Evolutionary conservation across 2,797 vertebrate species (phyloP).

Genomic region (Microchirus variegatus): DNA sequence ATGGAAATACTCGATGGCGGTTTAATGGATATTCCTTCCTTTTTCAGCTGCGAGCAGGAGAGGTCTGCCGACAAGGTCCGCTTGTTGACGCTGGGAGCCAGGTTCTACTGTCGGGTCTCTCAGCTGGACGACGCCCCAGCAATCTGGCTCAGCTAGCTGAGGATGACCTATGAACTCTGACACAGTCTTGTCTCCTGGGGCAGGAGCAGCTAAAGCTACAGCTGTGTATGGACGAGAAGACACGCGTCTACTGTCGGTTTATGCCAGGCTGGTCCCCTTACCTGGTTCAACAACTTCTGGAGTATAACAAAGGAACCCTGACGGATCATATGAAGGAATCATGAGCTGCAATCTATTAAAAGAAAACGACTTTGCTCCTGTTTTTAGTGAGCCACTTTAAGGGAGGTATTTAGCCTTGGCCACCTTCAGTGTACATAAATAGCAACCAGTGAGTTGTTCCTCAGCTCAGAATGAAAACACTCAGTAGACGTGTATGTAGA

Average conservation of each 20-base stretch:
- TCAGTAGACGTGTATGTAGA: constrained; percentile 34
- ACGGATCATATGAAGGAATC: constrained; percentile 50
- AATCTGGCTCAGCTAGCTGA: constrained; percentile 89
- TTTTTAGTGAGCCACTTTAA: constrained; percentile 44
- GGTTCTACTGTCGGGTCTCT: constrained; percentile 56
- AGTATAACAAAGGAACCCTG: constrained; percentile 30
- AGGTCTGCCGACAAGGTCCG: constrained; percentile 71
- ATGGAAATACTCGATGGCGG: not conserved
- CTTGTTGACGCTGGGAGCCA: constrained; percentile 63
- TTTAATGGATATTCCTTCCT: constrained; percentile 43
- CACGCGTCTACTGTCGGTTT: constrained; percentile 36
- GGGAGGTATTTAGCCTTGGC: constrained; percentile 23
- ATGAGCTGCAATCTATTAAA: constrained; percentile 40
- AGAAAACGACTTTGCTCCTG: constrained; percentile 27
- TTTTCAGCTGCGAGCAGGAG: constrained; percentile 77
- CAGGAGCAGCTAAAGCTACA: constrained; percentile 41
- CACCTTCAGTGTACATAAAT: constrained; percentile 28
- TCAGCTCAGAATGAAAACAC: constrained; percentile 40
- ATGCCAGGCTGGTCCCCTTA: constrained; percentile 37
- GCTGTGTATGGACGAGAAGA: constrained; percentile 38
- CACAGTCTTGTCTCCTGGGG: constrained; percentile 18
- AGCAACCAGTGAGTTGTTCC: constrained; percentile 36
- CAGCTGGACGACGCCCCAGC: constrained; percentile 78
- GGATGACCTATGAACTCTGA: constrained; percentile 86
- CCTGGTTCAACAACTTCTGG: constrained; percentile 24